Evolutionary conservation across 2,797 vertebrate species (phyloP), one percentile per base, ranked within the genome.

Genomic region (Alauda arvensis): DNA sequence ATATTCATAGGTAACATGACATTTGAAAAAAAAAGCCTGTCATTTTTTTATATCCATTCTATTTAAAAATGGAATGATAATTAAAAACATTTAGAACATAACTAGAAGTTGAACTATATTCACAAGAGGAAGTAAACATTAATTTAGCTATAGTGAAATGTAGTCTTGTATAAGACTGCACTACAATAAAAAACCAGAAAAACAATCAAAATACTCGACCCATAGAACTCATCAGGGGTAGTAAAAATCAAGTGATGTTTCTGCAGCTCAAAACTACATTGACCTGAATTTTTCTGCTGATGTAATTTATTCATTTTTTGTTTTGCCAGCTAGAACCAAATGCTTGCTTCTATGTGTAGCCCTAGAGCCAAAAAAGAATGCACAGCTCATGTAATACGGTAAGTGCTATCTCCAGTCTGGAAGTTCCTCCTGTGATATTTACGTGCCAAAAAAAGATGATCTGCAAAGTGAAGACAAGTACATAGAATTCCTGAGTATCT

Each of bases 391-490:
- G 68, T 85, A 92, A 83, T 92, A 70, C 0, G 0, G 42, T 92
- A 94, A 95, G 91, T 81, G 85, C 72, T 88, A 51, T 89, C 90
- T 94, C 43, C 68, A 90, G 77, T 87, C 88, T 91, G 88, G 72
- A 94, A 93, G 82, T 76, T 76, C 78, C 84, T 89, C 85, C 66
- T 92, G 91, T 81, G 63, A 93, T 89, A 83, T 70, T 76, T 87
- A 78, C 81, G 88, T 88, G 91, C 91, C 93, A 93, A 90, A 85
- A 90, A 94, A 70, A 79, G 89, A 93, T 92, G 71, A 93, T 95
- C 89, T 91, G 80, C 80, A 91, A 94, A 94, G 88, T 53, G 80
- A 93, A 93, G 77, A 93, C 82, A 95, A 94, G 84, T 79, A 84
- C 71, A 56, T 51, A 69, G 91, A 87, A 86, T 89, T 94, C 62